Base-by-base conservation (phyloP, 2,797 vertebrate genomes). In the Lindbergichthys nudifrons region DNA sequence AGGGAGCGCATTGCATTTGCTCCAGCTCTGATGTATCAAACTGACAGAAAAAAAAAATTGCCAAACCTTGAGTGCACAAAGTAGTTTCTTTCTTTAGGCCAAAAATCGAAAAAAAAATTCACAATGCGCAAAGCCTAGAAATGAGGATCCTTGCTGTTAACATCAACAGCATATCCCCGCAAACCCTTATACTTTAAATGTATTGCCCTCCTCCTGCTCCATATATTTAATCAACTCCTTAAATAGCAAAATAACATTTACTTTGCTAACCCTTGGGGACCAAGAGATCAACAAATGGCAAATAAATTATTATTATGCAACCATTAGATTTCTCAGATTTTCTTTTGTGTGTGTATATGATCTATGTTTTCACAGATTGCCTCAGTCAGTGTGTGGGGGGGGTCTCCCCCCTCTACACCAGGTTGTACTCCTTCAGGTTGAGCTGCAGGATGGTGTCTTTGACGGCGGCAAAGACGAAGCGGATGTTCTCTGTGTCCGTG, bases 401-500 rank as follows among this genome's bases (percentile, higher is more conserved):
- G 73, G 54, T 63, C 62, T 43, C 42, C 57, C 71, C 81, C 75
- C 64, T 70, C 81, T 95, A 98, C 93, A 98, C 97, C 93, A 98
- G 95, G 92, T 98, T 98, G 94, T 97, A 98, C 86, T 98, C 97
- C 93, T 98, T 98, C 81, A 98, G 95, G 91, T 98, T 98, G 92
- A 98, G 94, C 94, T 98, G 97, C 89, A 98, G 93, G 88, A 98
- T 98, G 57, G 97, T 98, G 96, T 98, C 97, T 93, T 98, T 98
- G 95, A 98, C 97, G 23, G 97, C 97, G 21, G 97, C 97, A 65
- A 98, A 98, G 93, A 98, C 97, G 1, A 98, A 98, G 73, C 97
- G 97, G 88, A 98, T 98, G 84, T 98, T 98, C 94, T 98, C 97
- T 62, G 97, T 98, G 92, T 98, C 97, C 65, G 97, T 98, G 95